Evolutionary conservation across 92 coral and sea anemone species (phyloP).

Genomic region (Umimayanthus kanabou): DNA sequence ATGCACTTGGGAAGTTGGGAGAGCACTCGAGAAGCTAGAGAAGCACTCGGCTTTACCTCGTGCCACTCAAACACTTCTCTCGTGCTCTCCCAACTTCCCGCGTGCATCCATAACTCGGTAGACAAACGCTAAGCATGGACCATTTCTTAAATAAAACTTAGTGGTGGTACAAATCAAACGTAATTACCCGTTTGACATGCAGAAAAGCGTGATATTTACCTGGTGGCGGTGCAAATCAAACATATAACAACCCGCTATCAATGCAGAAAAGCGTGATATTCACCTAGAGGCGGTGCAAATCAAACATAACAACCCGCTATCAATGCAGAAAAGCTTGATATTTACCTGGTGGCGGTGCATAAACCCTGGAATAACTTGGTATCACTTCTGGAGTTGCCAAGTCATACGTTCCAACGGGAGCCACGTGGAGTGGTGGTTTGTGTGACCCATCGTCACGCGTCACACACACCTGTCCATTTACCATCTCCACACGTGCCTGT

Average conservation of each 20-base stretch:
- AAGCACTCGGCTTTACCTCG: too few relatives aligned
- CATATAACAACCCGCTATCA: neutral
- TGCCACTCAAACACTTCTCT: too few relatives aligned
- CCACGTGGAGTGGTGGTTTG: constrained; percentile 40
- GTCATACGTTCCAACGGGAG: constrained; percentile 78
- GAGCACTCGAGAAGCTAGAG: too few relatives aligned
- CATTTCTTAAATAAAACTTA: too few relatives aligned
- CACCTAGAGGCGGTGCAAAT: too few relatives aligned
- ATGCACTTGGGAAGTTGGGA: too few relatives aligned
- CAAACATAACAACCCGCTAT: neutral
- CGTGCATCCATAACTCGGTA: too few relatives aligned
- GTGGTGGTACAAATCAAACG: neutral
- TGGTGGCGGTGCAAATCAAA: neutral
- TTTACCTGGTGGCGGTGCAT: constrained; percentile 54
- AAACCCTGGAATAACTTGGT: constrained; percentile 68
- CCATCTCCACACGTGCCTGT: constrained; percentile 61
- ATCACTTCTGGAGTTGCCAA: constrained; percentile 64
- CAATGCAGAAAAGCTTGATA: neutral
- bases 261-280: neutral
- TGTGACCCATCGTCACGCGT: constrained; percentile 53
- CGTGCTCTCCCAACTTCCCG: too few relatives aligned
- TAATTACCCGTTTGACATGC: too few relatives aligned
- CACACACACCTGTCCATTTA: constrained; percentile 60
- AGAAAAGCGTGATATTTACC: constrained; percentile 28
- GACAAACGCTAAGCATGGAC: too few relatives aligned